phyloP scores from a whole-genome alignment of 2,888 invertebrate genomes.

The Colletes collaris region DNA sequence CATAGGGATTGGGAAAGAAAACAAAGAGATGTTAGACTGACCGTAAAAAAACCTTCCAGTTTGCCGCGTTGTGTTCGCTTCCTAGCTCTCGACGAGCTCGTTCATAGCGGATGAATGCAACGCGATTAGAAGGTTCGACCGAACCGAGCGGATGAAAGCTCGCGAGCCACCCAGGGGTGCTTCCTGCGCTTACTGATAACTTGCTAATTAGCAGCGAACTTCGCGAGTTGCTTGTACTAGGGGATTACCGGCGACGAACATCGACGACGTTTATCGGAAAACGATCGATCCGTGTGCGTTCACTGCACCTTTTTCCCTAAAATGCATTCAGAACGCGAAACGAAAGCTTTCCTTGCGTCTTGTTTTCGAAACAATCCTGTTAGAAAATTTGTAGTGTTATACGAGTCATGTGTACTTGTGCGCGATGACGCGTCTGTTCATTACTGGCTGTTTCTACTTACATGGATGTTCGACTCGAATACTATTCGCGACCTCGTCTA shows the following conservation, averaged over 20 bases:
- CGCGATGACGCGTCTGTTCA: too few relatives aligned
- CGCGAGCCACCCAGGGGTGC: conserved; percentile 5
- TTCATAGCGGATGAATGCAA: conserved; percentile 22
- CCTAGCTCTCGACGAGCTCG: neutral
- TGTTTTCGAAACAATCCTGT: too few relatives aligned
- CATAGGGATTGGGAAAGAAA: conserved; percentile 2
- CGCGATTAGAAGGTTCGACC: conserved; percentile 33
- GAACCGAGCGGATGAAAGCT: conserved; percentile 5
- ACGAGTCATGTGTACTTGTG: too few relatives aligned
- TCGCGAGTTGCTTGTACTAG: conserved; percentile 2
- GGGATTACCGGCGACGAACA: conserved; percentile 2
- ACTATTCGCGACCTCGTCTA: too few relatives aligned
- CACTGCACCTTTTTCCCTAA: too few relatives aligned
- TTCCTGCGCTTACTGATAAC: conserved; percentile 35
- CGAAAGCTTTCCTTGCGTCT: too few relatives aligned
- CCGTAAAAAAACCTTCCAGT: conserved; percentile 15
- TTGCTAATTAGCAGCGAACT: conserved; percentile 41
- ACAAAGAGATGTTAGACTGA: neutral
- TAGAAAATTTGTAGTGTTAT: too few relatives aligned
- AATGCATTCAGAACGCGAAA: too few relatives aligned
- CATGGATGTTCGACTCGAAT: too few relatives aligned
- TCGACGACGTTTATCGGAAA: conserved; percentile 17
- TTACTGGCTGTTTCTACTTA: too few relatives aligned
- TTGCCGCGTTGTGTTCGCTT: neutral
- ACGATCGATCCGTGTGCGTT: conserved; percentile 5